These are phyloP conservation scores for Erythrolamprus reginae DNA, from an alignment of 2,113 vertebrate genomes.

Conservation along the genomic window DNA sequence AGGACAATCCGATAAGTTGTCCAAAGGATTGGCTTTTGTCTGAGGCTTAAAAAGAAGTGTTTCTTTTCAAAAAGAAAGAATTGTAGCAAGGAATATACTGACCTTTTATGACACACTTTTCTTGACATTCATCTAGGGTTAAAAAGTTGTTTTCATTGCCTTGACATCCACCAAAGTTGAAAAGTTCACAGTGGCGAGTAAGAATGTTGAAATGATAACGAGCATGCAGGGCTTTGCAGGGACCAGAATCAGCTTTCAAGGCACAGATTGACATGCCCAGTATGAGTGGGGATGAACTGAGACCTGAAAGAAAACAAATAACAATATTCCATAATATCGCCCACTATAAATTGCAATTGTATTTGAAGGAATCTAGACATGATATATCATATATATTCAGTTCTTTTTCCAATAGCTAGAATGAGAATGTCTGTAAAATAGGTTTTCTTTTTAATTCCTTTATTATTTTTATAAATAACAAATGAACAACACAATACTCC, in stretches of 20 bases:
- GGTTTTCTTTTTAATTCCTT: neutral
- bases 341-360: neutral
- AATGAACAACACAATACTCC: neutral
- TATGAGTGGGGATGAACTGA: conserved; percentile 46
- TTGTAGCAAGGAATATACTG: conserved; percentile 20
- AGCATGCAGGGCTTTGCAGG: conserved; percentile 76
- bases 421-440: neutral
- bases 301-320: conserved; percentile 17
- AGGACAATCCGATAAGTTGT: neutral
- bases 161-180: conserved; percentile 87
- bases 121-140: conserved; percentile 74
- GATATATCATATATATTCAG: neutral
- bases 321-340: neutral
- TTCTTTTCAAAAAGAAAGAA: neutral
- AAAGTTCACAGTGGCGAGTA: conserved; percentile 73
- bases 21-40: neutral
- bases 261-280: conserved; percentile 77
- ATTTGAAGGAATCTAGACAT: neutral
- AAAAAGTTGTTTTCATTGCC: conserved; percentile 88
- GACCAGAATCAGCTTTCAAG: conserved; percentile 75
- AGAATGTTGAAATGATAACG: conserved; percentile 79
- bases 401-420: neutral
- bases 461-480: neutral
- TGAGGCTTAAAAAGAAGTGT: neutral
- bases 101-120: conserved; percentile 68